Evolutionary conservation across 2,888 invertebrate species (phyloP).

Genomic region (Ethmia dodecea): DNA sequence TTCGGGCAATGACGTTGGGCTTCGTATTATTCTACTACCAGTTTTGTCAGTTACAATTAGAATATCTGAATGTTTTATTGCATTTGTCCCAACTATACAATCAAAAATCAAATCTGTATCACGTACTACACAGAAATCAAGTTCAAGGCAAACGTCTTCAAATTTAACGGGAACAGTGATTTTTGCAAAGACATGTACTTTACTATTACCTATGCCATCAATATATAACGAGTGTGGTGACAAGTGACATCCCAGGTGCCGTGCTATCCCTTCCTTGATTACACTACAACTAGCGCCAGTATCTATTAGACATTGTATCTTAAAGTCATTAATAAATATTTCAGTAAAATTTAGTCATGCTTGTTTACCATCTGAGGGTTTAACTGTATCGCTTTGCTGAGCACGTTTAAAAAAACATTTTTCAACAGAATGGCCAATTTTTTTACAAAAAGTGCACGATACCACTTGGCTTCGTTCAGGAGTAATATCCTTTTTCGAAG

Average conservation of each 20-base stretch:
- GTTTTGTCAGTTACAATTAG: conserved; percentile 12
- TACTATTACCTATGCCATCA: conserved; percentile 15
- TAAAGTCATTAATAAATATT: conserved; percentile 10
- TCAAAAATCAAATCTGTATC: conserved; percentile 9
- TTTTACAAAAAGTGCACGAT: conserved; percentile 17
- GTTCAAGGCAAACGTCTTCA: conserved; percentile 17
- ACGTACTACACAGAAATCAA: conserved; percentile 15
- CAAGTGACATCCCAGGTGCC: conserved; percentile 8
- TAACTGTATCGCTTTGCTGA: neutral
- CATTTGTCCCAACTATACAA: conserved; percentile 3
- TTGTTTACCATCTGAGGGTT: neutral
- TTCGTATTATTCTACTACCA: conserved; percentile 7
- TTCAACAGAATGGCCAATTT: conserved; percentile 11
- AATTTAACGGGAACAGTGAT: conserved; percentile 16
- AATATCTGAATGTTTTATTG: conserved; percentile 13
- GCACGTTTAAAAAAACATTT: conserved; percentile 8
- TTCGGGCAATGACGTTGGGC: neutral
- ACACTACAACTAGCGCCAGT: conserved; percentile 13
- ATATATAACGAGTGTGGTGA: conserved; percentile 4
- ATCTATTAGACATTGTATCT: conserved; percentile 15
- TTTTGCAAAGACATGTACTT: conserved; percentile 11
- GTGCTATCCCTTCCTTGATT: conserved; percentile 17
- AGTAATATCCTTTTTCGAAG: too few species aligned
- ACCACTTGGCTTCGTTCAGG: too few species aligned
- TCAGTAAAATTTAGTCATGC: conserved; percentile 10